A percentile compares a stretch with the other conserved stretches of the same genome.
Conservation (phyloP, 2,888 invertebrate genomes). For the Loripinus fragilis region DNA sequence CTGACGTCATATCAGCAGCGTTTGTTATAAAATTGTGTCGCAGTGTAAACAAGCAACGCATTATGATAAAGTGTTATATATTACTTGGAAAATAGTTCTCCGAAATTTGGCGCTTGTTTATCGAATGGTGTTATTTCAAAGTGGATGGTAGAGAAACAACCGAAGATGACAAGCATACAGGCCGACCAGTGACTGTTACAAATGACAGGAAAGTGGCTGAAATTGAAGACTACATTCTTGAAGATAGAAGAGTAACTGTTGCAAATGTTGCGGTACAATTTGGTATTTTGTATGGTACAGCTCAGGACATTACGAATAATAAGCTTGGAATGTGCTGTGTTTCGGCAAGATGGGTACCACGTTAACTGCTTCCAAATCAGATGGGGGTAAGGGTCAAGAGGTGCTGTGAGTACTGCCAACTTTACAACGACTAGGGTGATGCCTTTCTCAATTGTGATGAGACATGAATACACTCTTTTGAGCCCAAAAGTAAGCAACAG, state of each 20-base stretch:
- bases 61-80: too few species aligned
- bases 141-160: too few species aligned
- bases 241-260: not conserved
- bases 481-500: slow-evolving; percentile 14
- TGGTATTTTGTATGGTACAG: not conserved
- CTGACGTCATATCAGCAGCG: too few species aligned
- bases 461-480: not conserved
- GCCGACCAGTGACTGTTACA: slow-evolving; percentile 4
- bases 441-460: slow-evolving; percentile 2
- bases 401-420: slow-evolving; percentile 5
- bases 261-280: not conserved
- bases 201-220: slow-evolving; percentile 12
- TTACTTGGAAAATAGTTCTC: too few species aligned
- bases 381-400: not conserved
- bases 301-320: not conserved
- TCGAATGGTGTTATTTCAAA: too few species aligned
- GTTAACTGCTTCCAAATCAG: not conserved
- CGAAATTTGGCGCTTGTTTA: too few species aligned
- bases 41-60: too few species aligned
- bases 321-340: not conserved
- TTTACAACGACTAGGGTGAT: slow-evolving; percentile 1
- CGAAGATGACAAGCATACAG: too few species aligned
- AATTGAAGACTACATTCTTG: slow-evolving; percentile 8
- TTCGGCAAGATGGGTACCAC: not conserved
- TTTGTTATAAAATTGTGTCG: too few species aligned